Conservation (phyloP, 2,888 invertebrate species). For the Drosophila imparisetae region DNA sequence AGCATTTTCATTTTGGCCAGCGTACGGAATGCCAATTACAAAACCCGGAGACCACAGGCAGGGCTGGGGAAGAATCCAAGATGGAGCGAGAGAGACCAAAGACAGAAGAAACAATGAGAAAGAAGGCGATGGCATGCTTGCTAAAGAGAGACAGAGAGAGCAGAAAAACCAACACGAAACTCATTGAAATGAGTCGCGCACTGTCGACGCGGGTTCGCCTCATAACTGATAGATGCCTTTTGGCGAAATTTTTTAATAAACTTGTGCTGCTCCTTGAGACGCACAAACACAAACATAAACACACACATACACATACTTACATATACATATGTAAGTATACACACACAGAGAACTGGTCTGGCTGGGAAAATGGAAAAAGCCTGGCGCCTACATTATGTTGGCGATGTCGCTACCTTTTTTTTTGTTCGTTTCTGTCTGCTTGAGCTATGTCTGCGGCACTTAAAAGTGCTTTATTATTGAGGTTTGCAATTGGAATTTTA, state of each 20-base stretch:
- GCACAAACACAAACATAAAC: constrained; percentile 14
- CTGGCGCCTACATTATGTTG: constrained; percentile 32
- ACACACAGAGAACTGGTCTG: constrained; percentile 21
- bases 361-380: constrained; percentile 27
- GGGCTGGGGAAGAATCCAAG: neutral
- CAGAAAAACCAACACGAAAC: constrained; percentile 48
- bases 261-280: constrained; percentile 44
- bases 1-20: constrained; percentile 80
- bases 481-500: constrained; percentile 78
- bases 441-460: constrained; percentile 48
- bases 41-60: constrained; percentile 53
- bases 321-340: neutral
- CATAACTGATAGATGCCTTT: constrained; percentile 77
- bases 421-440: constrained; percentile 7
- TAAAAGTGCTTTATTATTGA: constrained; percentile 76
- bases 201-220: constrained; percentile 53
- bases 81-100: constrained; percentile 1
- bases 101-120: constrained; percentile 1
- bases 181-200: constrained; percentile 76
- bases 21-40: constrained; percentile 81
- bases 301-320: constrained; percentile 16
- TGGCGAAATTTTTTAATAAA: constrained; percentile 76
- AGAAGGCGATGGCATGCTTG: neutral
- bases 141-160: constrained; percentile 6
- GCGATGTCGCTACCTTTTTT: constrained; percentile 26